phyloP scores from a whole-genome alignment of 2,888 invertebrate species.

The Netelia fuscicornis region DNA sequence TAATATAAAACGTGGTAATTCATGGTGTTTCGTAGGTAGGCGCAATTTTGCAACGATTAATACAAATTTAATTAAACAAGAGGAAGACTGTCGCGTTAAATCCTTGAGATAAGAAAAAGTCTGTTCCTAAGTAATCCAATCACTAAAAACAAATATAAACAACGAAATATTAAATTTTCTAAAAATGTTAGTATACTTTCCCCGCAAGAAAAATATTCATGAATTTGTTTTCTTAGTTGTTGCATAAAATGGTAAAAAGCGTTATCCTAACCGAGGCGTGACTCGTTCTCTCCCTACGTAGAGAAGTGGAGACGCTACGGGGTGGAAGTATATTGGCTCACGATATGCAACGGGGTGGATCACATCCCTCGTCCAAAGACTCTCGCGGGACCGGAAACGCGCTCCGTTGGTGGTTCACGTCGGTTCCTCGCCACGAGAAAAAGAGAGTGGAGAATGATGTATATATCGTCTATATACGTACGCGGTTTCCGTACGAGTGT shows the following conservation, averaged over 20 bases:
- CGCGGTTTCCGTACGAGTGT: neutral
- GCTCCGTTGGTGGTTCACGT: constrained; percentile 11
- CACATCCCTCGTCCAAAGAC: constrained; percentile 31
- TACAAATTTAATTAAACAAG: too few relatives aligned
- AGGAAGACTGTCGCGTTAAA: too few relatives aligned
- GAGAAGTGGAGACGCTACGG: neutral
- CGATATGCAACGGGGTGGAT: constrained; percentile 35
- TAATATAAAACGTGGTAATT: neutral
- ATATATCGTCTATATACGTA: neutral
- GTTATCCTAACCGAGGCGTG: neutral
- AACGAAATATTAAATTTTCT: too few relatives aligned
- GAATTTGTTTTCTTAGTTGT: too few relatives aligned
- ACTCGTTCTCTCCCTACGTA: neutral
- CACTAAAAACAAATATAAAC: too few relatives aligned
- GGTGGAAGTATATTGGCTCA: constrained; percentile 23
- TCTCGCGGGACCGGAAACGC: constrained; percentile 29
- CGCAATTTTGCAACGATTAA: neutral
- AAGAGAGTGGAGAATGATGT: constrained; percentile 16
- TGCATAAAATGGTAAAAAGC: neutral
- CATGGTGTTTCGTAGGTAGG: neutral
- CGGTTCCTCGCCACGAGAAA: neutral
- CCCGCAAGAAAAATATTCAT: too few relatives aligned
- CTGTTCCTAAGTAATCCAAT: too few relatives aligned
- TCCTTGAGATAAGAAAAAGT: too few relatives aligned
- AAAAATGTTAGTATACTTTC: too few relatives aligned